Conservation (phyloP, 2,888 invertebrate species). For the Sminthurides aquaticus region DNA sequence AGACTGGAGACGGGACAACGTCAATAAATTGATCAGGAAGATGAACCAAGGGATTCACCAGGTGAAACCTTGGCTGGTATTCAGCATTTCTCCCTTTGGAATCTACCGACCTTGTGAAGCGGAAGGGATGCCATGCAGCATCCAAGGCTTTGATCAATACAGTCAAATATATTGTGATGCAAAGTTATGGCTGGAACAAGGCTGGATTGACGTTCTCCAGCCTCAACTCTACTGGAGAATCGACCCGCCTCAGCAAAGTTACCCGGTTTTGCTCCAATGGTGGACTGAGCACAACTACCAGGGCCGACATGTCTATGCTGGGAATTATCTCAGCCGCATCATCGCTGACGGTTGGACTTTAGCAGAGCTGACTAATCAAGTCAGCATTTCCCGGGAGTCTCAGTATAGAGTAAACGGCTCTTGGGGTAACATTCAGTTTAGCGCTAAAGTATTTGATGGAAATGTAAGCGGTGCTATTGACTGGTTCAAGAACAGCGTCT, state of each 20-base stretch:
- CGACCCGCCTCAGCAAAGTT: conserved; percentile 34
- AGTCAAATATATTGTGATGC: conserved; percentile 32
- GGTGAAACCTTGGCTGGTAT: conserved; percentile 30
- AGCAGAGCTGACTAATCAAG: conserved; percentile 28
- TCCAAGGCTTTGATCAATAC: conserved; percentile 36
- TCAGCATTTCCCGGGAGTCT: conserved; percentile 23
- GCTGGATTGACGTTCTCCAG: conserved; percentile 33
- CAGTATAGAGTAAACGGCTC: conserved; percentile 26
- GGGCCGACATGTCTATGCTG: conserved; percentile 30
- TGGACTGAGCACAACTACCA: conserved; percentile 29
- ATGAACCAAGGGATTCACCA: conserved; percentile 28
- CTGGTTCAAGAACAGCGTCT: conserved; percentile 24
- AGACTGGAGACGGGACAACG: conserved; percentile 40
- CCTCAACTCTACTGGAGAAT: conserved; percentile 40
- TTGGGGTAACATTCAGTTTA: conserved; percentile 36
- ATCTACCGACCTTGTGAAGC: conserved; percentile 30
- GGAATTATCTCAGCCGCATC: conserved; percentile 29
- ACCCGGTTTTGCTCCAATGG: conserved; percentile 36
- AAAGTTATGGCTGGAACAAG: conserved; percentile 32
- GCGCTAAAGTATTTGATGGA: conserved; percentile 30
- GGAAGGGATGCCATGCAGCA: conserved; percentile 37
- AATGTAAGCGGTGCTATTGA: conserved; percentile 16
- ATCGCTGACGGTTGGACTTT: conserved; percentile 28
- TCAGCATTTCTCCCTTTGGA: conserved; percentile 38
- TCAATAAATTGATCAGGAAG: conserved; percentile 31